Conservation (phyloP, 2,888 invertebrate genomes). For the Cordilura impudica region DNA sequence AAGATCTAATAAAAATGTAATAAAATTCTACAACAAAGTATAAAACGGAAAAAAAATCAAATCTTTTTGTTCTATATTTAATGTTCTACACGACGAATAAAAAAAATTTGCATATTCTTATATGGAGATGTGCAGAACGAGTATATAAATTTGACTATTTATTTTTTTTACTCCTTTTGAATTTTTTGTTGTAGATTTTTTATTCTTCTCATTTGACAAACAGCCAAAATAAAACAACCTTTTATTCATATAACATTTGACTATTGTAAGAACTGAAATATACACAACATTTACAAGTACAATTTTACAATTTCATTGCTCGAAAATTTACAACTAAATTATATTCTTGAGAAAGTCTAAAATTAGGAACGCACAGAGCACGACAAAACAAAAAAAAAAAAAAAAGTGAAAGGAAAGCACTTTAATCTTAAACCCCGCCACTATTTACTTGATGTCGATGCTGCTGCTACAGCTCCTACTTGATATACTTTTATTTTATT, state of each 20-base stretch:
- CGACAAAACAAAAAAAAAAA: neutral
- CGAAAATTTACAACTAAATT: conserved; percentile 59
- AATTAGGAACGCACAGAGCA: neutral
- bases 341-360: conserved; percentile 45
- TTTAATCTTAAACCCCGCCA: conserved; percentile 13
- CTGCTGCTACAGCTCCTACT: neutral
- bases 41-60: conserved; percentile 15
- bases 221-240: neutral
- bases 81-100: neutral
- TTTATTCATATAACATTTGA: conserved; percentile 3
- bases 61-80: conserved; percentile 25
- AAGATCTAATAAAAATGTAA: conserved; percentile 57
- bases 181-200: neutral
- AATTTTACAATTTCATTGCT: conserved; percentile 57
- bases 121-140: neutral
- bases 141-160: conserved; percentile 37
- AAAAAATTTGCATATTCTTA: conserved; percentile 51
- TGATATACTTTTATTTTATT: neutral
- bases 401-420: conserved; percentile 19
- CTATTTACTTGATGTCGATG: conserved; percentile 2
- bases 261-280: conserved; percentile 4
- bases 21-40: conserved; percentile 52
- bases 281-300: conserved; percentile 41
- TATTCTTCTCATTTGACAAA: neutral
- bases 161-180: conserved; percentile 12